phyloP scores from a whole-genome alignment of 2,113 vertebrate genomes.

The Tetraodon nigroviridis region DNA sequence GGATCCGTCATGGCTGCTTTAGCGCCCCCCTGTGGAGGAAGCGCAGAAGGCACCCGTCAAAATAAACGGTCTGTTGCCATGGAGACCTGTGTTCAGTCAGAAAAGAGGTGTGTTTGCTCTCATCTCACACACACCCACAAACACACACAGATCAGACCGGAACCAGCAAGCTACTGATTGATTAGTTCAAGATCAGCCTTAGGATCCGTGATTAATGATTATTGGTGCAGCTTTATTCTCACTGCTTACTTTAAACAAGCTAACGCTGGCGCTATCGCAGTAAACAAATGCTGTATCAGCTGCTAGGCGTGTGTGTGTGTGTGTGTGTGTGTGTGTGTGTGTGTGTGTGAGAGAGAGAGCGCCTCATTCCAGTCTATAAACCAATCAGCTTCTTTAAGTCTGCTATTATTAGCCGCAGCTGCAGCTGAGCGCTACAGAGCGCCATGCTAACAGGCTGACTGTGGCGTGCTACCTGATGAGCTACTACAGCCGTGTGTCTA shows the following conservation, averaged over 20 bases:
- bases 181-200: no score
- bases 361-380: slow-evolving; percentile 48
- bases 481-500: no score
- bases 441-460: slow-evolving; percentile 1
- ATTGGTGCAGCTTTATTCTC: no score
- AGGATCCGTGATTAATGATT: no score
- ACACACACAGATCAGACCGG: neutral
- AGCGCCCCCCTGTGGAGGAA: slow-evolving; percentile 47
- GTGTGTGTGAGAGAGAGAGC: slow-evolving; percentile 8
- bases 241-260: no score
- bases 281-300: slow-evolving; percentile 17
- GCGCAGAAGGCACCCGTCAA: neutral
- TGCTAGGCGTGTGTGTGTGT: neutral
- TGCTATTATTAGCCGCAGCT: slow-evolving; percentile 50
- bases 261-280: neutral
- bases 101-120: slow-evolving; percentile 28
- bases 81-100: slow-evolving; percentile 1
- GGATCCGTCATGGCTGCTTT: slow-evolving; percentile 58
- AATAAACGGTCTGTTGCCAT: neutral
- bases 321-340: slow-evolving; percentile 10
- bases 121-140: slow-evolving; percentile 9
- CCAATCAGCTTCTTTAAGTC: slow-evolving; percentile 53
- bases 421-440: slow-evolving; percentile 25
- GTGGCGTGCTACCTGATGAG: no score
- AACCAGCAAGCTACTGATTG: no score